Base-by-base conservation (phyloP, 2,797 vertebrate genomes). In the Sciaenops ocellatus region DNA sequence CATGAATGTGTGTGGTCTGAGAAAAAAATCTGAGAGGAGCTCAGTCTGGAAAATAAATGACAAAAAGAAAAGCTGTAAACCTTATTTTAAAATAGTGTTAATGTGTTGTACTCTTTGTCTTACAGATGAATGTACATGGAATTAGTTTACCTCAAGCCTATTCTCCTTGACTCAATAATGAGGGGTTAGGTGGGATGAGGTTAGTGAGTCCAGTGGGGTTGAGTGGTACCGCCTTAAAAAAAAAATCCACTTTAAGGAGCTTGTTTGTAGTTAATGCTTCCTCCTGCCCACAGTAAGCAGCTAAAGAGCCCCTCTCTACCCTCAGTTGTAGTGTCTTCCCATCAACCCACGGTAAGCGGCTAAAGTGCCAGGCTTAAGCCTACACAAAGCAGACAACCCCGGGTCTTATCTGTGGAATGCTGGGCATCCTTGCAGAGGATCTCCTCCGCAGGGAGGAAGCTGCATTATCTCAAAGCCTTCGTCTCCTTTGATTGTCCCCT, bases 341-440 rank as follows among this genome's bases (percentile, higher is more conserved):
- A 70, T 83, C 78, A 73, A 44, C 80, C 69, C 72, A 38, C 61
- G 51, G 60, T 93, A 91, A 92, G 90, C 79, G 85, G 88, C 85
- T 89, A 78, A 92, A 90, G 83, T 87, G 83, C 86, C 82, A 83
- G 65, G 85, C 85, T 2, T 91, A 90, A 93, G 90, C 89, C 81
- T 65, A 61, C 18, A 16, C 80, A 81, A 80, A 89, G 83, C 85
- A 92, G 92, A 92, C 88, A 80, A 79, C 84, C 80, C 51, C 3
- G 6, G 73, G 85, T 90, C 87, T 94, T 94, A 93, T 94, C 93
- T 93, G 76, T 82, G 93, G 92, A 94, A 94, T 94, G 89, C 85
- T 13, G 78, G 81, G 82, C 84, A 91, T 90, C 87, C 76, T 91
- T 68, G 74, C 82, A 50, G 82, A 84, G 86, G 86, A 89, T 92